These are phyloP conservation scores for Pollimyrus isidori DNA, from an alignment of 2,113 vertebrate species.

Conservation along the genomic window DNA sequence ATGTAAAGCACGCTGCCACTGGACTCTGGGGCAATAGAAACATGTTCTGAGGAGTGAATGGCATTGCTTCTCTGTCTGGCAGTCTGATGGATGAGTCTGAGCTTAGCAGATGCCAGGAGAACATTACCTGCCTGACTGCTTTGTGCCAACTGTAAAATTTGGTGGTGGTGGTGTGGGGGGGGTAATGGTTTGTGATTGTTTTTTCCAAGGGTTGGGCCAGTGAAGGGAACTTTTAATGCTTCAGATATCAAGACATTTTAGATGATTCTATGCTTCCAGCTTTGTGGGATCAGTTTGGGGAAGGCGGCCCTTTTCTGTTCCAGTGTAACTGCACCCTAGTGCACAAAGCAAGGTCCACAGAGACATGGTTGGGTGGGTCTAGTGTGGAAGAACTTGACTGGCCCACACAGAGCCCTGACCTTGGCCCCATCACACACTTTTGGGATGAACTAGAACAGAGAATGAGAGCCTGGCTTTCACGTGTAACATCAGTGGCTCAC, in stretches of 20 bases:
- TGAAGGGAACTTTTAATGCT: neutral
- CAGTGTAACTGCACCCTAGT: neutral
- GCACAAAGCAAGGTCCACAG: neutral
- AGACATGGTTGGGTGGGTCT: neutral
- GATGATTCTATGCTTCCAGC: neutral
- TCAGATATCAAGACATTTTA: neutral
- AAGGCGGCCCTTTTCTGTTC: neutral
- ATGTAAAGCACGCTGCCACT: neutral
- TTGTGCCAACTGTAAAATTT: neutral
- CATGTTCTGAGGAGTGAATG: neutral
- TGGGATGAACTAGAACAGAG: neutral
- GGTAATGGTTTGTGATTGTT: no score
- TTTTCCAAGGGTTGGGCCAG: neutral
- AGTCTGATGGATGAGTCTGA: neutral
- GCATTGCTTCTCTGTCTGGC: neutral
- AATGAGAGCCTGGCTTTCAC: neutral
- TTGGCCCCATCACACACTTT: neutral
- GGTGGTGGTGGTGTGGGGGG: no score
- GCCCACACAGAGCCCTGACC: neutral
- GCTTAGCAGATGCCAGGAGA: neutral
- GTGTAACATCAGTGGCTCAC: neutral
- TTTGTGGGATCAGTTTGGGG: neutral
- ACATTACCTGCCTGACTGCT: neutral
- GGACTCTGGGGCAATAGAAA: neutral
- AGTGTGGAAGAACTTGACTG: neutral